These are phyloP conservation scores for Dyspetes luteomarginatus DNA, from an alignment of 2,888 invertebrate species.

Conservation along the genomic window DNA sequence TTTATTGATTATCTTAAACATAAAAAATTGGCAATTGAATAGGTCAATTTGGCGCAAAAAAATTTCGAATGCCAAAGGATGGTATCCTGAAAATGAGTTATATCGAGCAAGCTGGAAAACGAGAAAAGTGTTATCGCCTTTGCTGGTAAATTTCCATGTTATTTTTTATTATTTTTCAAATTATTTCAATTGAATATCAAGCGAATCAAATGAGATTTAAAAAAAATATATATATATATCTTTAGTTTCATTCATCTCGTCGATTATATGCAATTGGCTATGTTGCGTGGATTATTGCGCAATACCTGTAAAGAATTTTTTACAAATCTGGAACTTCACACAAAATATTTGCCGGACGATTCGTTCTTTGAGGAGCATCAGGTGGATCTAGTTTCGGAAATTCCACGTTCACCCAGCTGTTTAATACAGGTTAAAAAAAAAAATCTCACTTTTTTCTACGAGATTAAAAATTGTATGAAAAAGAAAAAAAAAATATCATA, in stretches of 20 bases:
- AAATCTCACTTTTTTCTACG: neutral
- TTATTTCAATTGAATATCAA: neutral
- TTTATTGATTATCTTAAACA: neutral
- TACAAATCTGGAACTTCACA: constrained; percentile 85
- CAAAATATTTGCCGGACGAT: constrained; percentile 84
- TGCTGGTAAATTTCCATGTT: constrained; percentile 86
- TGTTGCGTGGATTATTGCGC: constrained; percentile 87
- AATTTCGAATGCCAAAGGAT: constrained; percentile 75
- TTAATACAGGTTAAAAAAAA: constrained; percentile 81
- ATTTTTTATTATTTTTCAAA: constrained; percentile 40
- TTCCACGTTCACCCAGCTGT: constrained; percentile 80
- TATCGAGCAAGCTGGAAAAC: constrained; percentile 93
- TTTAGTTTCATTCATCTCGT: constrained; percentile 88
- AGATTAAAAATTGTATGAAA: too few species aligned
- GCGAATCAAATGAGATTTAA: neutral
- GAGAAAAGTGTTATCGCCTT: constrained; percentile 91
- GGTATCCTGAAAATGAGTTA: constrained; percentile 89
- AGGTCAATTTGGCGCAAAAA: constrained; percentile 71
- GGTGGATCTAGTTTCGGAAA: constrained; percentile 85
- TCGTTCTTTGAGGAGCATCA: constrained; percentile 81
- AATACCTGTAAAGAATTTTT: constrained; percentile 87
- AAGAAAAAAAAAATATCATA: too few species aligned
- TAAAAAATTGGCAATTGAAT: neutral
- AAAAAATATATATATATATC: constrained; percentile 15
- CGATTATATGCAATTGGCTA: constrained; percentile 89